Evolutionary conservation across 2,888 invertebrate species (phyloP).

Genomic region (Rhorus exstirpatorius): DNA sequence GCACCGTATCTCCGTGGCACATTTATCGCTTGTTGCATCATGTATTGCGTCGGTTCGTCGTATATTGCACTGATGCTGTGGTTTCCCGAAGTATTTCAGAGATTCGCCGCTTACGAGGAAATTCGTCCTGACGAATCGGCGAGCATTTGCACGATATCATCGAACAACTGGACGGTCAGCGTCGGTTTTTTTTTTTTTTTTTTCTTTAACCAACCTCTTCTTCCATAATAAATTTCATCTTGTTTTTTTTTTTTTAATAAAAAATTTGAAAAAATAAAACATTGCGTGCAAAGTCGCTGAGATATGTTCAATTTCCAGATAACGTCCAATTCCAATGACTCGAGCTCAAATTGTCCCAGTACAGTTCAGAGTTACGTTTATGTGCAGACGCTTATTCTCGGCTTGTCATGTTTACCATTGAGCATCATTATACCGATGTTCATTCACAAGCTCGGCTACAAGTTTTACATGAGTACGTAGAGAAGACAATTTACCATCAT

Average conservation of each 20-base stretch:
- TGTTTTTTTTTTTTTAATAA: too few relatives aligned
- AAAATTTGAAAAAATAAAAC: not conserved
- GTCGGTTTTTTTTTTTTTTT: not conserved
- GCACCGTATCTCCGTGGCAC: slow-evolving; percentile 92
- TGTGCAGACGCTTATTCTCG: slow-evolving; percentile 91
- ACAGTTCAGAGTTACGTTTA: slow-evolving; percentile 90
- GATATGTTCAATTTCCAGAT: slow-evolving; percentile 20
- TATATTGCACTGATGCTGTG: slow-evolving; percentile 96
- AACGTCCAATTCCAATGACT: not conserved
- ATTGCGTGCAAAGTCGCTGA: not conserved
- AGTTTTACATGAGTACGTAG: slow-evolving; percentile 90
- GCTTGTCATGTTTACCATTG: slow-evolving; percentile 91
- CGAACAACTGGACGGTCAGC: slow-evolving; percentile 45
- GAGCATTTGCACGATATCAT: slow-evolving; percentile 92
- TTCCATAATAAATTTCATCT: not conserved
- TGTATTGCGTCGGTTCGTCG: slow-evolving; percentile 93
- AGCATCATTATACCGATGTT: slow-evolving; percentile 92
- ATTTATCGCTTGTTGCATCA: slow-evolving; percentile 91
- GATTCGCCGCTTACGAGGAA: slow-evolving; percentile 91
- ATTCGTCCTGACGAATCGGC: slow-evolving; percentile 89
- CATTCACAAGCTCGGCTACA: slow-evolving; percentile 92
- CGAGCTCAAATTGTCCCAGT: slow-evolving; percentile 87
- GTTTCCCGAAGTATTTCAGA: slow-evolving; percentile 94
- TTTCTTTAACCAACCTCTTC: not conserved
- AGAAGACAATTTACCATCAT: not conserved